A percentile compares a stretch with the other conserved stretches of the same genome.
These are phyloP conservation scores for Sclerurus mexicanus DNA, from an alignment of 2,113 vertebrate species.

Conservation along the genomic window DNA sequence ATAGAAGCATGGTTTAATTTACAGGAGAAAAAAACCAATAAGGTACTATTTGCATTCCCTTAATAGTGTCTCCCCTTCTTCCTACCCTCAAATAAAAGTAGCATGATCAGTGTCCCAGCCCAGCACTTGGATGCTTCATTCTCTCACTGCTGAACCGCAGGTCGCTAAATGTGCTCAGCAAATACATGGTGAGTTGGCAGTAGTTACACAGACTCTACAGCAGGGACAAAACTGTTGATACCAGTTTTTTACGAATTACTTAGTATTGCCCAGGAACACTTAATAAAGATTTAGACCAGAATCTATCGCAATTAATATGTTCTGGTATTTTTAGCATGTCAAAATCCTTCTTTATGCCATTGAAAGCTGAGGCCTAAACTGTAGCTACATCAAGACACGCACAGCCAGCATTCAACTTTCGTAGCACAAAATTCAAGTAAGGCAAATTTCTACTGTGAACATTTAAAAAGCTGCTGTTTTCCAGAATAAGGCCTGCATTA, in stretches of 20 bases:
- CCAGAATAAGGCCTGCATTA: neutral
- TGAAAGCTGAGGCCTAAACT: neutral
- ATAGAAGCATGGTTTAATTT: neutral
- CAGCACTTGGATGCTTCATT: neutral
- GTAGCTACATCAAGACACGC: fast-evolving
- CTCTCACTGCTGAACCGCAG: neutral
- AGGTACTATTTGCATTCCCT: neutral
- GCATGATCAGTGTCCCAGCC: neutral
- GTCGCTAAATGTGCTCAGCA: neutral
- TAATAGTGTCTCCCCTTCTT: neutral
- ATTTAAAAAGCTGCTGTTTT: neutral
- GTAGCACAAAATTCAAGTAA: neutral
- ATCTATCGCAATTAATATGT: neutral
- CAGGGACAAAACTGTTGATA: neutral
- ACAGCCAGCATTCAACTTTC: neutral
- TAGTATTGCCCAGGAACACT: neutral
- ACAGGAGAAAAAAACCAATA: too few species aligned
- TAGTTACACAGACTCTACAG: fast-evolving
- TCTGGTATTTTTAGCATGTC: neutral
- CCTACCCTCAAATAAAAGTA: neutral
- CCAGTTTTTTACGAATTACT: neutral
- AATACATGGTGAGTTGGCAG: fast-evolving
- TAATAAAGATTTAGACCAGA: neutral
- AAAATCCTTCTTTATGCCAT: neutral
- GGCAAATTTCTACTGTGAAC: neutral